These are phyloP conservation scores for Propithecus deckenii DNA, from an alignment of 2,797 vertebrate species.

Conservation along the genomic window DNA sequence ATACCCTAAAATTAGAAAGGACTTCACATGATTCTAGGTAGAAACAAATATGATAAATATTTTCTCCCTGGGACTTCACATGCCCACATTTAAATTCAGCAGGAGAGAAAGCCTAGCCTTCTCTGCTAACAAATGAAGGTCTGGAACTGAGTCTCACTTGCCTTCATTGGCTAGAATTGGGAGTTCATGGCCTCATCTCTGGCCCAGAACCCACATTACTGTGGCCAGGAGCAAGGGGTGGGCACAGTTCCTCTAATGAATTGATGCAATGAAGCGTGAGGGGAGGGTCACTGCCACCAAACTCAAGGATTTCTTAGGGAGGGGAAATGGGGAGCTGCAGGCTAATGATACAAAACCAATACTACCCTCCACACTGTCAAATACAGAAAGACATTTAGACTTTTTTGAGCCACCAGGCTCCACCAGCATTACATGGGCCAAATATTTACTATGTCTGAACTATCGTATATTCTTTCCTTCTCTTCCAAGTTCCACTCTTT, in stretches of 20 bases:
- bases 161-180: neutral
- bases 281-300: neutral
- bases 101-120: neutral
- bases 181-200: neutral
- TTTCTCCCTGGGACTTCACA: neutral
- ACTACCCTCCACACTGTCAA: neutral
- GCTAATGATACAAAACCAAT: neutral
- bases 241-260: neutral
- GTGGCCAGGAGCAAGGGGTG: neutral
- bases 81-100: neutral
- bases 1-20: neutral
- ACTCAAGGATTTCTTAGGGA: neutral
- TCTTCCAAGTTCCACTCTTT: neutral
- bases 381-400: neutral
- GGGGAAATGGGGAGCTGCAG: neutral
- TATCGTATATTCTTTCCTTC: neutral
- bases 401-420: neutral
- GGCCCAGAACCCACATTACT: rapidly evolving
- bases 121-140: neutral
- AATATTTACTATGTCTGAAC: neutral
- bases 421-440: neutral
- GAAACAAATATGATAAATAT: neutral
- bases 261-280: neutral
- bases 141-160: neutral
- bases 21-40: neutral